Percentiles rank a stretch among this genome's conserved stretches.
Evolutionary conservation across 2,888 invertebrate genomes (phyloP).

Genomic region (Flexamia atlantica): DNA sequence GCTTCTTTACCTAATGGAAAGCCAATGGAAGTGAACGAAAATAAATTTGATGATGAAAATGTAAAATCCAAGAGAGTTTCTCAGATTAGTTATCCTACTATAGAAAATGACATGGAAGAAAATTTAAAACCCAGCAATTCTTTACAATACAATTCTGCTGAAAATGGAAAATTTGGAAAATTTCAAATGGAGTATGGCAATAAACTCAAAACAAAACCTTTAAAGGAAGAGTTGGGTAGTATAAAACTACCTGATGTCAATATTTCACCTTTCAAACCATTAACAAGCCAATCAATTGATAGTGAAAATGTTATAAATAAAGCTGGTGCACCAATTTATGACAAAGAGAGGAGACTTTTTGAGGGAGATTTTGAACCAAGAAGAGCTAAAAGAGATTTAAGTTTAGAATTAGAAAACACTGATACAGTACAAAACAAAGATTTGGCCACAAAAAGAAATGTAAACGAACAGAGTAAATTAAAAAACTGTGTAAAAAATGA

Average conservation of each 20-base stretch:
- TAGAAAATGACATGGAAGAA: background rate
- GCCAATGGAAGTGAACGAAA: background rate
- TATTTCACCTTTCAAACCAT: background rate
- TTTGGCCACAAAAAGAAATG: background rate
- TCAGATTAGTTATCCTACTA: background rate
- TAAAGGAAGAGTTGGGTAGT: constrained; percentile 27
- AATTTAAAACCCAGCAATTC: background rate
- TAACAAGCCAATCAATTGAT: background rate
- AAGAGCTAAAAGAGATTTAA: constrained; percentile 15
- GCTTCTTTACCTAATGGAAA: background rate
- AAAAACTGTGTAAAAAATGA: background rate
- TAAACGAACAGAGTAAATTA: background rate
- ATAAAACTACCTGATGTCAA: constrained; percentile 28
- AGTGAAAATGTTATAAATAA: background rate
- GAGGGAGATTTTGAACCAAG: background rate
- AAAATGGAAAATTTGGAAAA: background rate
- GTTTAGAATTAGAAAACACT: background rate
- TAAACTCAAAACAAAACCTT: constrained; percentile 31
- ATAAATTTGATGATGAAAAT: background rate
- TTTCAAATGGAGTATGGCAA: constrained; percentile 15
- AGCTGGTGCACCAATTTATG: background rate
- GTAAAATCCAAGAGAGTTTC: background rate
- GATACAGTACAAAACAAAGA: background rate
- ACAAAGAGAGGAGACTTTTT: background rate
- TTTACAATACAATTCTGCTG: background rate